phyloP scores from a whole-genome alignment of 2,113 vertebrate species.

The Smithornis capensis region DNA sequence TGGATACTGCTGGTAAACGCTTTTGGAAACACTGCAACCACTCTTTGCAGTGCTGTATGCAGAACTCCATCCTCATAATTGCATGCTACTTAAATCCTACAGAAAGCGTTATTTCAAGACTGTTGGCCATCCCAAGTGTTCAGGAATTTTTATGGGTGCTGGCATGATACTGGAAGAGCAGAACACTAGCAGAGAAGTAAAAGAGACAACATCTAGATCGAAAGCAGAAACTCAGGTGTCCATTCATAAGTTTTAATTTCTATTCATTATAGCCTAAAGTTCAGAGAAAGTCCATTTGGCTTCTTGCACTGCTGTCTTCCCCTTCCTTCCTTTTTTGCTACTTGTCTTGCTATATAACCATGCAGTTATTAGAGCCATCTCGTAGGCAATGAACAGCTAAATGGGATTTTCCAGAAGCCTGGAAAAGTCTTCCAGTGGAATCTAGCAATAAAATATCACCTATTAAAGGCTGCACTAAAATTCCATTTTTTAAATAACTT shows the following conservation, averaged over 20 bases:
- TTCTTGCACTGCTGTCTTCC: background rate
- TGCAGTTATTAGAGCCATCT: background rate
- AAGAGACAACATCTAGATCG: background rate
- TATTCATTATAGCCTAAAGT: background rate
- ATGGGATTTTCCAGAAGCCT: constrained; percentile 42
- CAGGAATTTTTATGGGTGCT: background rate
- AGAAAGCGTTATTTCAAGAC: background rate
- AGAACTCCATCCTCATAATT: background rate
- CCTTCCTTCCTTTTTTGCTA: background rate
- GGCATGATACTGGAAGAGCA: background rate
- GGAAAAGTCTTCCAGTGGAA: constrained; percentile 9
- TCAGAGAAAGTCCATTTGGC: background rate
- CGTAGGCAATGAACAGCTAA: background rate
- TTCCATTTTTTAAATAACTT: constrained; percentile 29
- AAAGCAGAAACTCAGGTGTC: background rate
- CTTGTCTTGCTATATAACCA: background rate
- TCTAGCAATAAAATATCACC: constrained; percentile 5
- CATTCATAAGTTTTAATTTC: background rate
- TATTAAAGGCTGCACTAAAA: constrained; percentile 25
- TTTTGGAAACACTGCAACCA: background rate
- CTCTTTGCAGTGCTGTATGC: background rate
- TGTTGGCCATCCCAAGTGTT: background rate
- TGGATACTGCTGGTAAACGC: background rate
- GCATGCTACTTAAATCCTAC: background rate
- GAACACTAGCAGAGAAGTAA: background rate